Percentiles rank a stretch among this genome's conserved stretches.
These are phyloP conservation scores for Cheilosia scutellata DNA, from an alignment of 2,888 invertebrate species.

Conservation along the genomic window DNA sequence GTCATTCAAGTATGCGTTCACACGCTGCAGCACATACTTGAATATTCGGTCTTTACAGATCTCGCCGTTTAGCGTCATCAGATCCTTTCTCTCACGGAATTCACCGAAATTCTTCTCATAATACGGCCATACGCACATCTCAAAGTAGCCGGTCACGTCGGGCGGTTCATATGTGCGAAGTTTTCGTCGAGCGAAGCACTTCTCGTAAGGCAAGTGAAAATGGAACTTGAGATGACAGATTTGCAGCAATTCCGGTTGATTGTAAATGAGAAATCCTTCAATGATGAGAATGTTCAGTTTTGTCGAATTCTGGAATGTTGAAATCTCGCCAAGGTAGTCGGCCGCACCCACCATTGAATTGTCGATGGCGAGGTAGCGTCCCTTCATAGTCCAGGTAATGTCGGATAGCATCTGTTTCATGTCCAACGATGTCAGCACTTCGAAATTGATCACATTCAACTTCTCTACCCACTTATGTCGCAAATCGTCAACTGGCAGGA, in stretches of 20 bases:
- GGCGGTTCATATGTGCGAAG: constrained; percentile 92
- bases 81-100: constrained; percentile 82
- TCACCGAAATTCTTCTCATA: constrained; percentile 87
- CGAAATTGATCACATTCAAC: constrained; percentile 91
- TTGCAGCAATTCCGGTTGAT: constrained; percentile 87
- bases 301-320: constrained; percentile 78
- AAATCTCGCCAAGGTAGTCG: constrained; percentile 48
- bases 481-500: constrained; percentile 87
- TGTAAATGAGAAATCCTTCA: constrained; percentile 91
- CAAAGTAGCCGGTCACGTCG: constrained; percentile 94
- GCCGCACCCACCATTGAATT: constrained; percentile 20
- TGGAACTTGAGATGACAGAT: constrained; percentile 91
- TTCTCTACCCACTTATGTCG: constrained; percentile 87
- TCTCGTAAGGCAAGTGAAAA: constrained; percentile 88
- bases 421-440: constrained; percentile 89
- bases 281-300: constrained; percentile 87
- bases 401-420: constrained; percentile 89
- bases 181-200: constrained; percentile 87
- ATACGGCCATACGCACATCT: constrained; percentile 94
- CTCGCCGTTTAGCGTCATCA: constrained; percentile 83
- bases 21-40: constrained; percentile 81
- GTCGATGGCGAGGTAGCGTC: constrained; percentile 78
- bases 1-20: constrained; percentile 81
- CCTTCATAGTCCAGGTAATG: constrained; percentile 83
- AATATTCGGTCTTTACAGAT: constrained; percentile 82